Percentiles rank a stretch among this genome's conserved stretches.
These are phyloP conservation scores for Halcyon badia DNA, from an alignment of 2,797 vertebrate species.

Conservation along the genomic window DNA sequence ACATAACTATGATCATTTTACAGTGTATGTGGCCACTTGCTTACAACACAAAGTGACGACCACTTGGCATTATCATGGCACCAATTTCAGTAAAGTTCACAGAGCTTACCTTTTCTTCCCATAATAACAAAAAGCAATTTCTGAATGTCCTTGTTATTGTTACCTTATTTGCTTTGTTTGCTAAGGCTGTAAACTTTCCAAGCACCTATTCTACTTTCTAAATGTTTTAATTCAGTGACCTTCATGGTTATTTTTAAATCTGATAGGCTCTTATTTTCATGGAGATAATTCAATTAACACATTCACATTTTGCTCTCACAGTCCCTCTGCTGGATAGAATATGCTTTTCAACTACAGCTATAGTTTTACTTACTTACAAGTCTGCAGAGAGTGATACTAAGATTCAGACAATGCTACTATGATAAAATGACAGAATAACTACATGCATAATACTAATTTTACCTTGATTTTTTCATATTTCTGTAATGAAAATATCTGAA, in stretches of 20 bases:
- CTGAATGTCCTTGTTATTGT: not conserved
- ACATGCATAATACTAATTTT: not conserved
- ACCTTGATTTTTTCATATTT: not conserved
- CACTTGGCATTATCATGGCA: not conserved
- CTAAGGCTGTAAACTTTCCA: not conserved
- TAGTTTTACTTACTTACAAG: not conserved
- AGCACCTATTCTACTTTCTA: not conserved
- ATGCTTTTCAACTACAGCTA: not conserved
- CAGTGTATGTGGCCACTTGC: not conserved
- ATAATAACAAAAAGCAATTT: not conserved
- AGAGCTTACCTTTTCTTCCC: not conserved
- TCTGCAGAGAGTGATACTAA: not conserved
- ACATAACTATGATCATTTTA: not conserved
- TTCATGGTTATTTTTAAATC: slow-evolving; percentile 29
- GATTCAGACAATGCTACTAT: not conserved
- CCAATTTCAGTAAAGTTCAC: not conserved
- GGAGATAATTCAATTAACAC: slow-evolving; percentile 17
- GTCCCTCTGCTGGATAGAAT: slow-evolving; percentile 2
- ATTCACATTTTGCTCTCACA: slow-evolving; percentile 2
- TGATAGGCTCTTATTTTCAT: not conserved
- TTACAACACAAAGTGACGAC: not conserved
- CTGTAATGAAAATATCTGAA: not conserved
- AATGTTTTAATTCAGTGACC: not conserved
- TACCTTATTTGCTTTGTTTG: not conserved
- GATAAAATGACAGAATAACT: not conserved